Evolutionary conservation across 2,888 invertebrate species (phyloP), one percentile per base, ranked within the genome.

Genomic region (Tetramorium bicarinatum): DNA sequence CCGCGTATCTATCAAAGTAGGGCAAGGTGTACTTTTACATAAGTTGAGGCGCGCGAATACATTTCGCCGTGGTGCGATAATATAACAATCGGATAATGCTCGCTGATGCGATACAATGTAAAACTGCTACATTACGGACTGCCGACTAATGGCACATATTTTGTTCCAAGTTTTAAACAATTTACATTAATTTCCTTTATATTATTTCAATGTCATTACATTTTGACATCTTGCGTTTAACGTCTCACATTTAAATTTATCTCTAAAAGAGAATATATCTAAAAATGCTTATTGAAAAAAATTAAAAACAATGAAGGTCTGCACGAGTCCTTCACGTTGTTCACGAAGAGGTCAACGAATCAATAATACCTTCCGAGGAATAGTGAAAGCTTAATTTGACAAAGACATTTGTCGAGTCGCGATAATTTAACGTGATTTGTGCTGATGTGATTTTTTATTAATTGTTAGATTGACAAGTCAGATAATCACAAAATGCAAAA

Each of bases 1-100:
- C 72, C n/a, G 25, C 72, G 47, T 54, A 67, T 80, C 79, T 80
- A 80, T 80, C 79, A 49, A 80, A 80, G 79, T 80, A 80, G 79
- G 72, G 72, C 79, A 72, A 49, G 72, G 47, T 80, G 59, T 72
- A 72, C 72, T 61, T 80, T 72, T 72, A 59, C 47, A 72, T 49
- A 59, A 80, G 49, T 72, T 59, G 71, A 59, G 79, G 44, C 54
- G 54, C 77, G 44, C 67, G 71, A 79, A 72, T 80, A 61, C 79
- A 72, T 80, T 47, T 80, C 59, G 38, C 38, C 38, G 47, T 21
- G 72, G 13, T 15, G 38, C 13, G 72, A 72, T 38, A 47, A 61
- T 59, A 25, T 80, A 72, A 72, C 79, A 80, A 80, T 80, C 79
- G 79, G 72, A 72, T 80, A 80, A 80, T 80, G 34, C 47, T 34